Evolutionary conservation across 2,888 invertebrate genomes (phyloP).

Genomic region (Caradrina kadenii): DNA sequence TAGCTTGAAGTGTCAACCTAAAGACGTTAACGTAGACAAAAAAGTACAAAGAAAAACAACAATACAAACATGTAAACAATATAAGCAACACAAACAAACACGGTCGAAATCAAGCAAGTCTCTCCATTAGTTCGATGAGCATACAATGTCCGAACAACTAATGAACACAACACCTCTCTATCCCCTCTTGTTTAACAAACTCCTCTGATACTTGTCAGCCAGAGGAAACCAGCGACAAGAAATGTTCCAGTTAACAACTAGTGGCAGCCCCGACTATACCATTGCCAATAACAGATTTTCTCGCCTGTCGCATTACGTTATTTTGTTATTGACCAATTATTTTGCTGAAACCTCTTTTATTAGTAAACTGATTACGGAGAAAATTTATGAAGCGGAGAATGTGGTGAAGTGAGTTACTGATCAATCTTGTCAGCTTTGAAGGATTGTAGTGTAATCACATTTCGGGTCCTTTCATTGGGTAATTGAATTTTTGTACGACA

Average conservation of each 20-base stretch:
- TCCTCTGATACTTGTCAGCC: slow-evolving; percentile 73
- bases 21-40: slow-evolving; percentile 20
- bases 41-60: slow-evolving; percentile 25
- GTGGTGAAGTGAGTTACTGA: slow-evolving; percentile 34
- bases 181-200: slow-evolving; percentile 71
- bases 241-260: slow-evolving; percentile 76
- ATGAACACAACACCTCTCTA: slow-evolving; percentile 70
- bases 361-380: slow-evolving; percentile 47
- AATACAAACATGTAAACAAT: slow-evolving; percentile 22
- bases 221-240: slow-evolving; percentile 77
- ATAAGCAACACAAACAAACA: slow-evolving; percentile 40
- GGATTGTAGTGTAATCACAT: slow-evolving; percentile 28
- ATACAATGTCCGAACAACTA: slow-evolving; percentile 69
- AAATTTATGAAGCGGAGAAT: slow-evolving; percentile 45
- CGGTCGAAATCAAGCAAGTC: slow-evolving; percentile 43
- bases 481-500: background rate
- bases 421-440: slow-evolving; percentile 40
- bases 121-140: slow-evolving; percentile 64
- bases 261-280: slow-evolving; percentile 65
- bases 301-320: slow-evolving; percentile 67
- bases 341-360: slow-evolving; percentile 55
- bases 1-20: slow-evolving; percentile 17
- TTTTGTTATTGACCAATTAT: slow-evolving; percentile 68
- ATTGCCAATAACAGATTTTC: slow-evolving; percentile 65
- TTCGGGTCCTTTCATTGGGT: slow-evolving; percentile 8